A percentile compares a stretch with the other conserved stretches of the same genome.
Conservation (phyloP, 2,888 invertebrate species). For the Parthenolecanium corni region DNA sequence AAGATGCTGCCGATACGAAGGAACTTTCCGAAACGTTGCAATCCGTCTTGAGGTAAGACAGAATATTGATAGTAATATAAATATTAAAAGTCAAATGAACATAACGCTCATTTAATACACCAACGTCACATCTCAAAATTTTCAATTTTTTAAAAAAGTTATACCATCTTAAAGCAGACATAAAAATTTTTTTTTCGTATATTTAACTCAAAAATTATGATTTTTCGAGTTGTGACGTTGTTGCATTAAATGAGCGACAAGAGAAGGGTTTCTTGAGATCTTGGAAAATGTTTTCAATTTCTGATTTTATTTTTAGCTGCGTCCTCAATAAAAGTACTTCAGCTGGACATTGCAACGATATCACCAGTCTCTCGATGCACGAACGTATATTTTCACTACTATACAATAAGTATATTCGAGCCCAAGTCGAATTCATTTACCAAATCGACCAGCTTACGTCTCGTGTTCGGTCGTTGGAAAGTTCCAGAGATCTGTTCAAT, state of each 20-base stretch:
- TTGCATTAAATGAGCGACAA: too few species aligned
- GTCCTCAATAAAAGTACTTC: constrained; percentile 42
- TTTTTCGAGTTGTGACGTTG: too few species aligned
- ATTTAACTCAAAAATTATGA: too few species aligned
- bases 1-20: not conserved
- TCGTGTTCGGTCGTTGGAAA: constrained; percentile 12
- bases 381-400: constrained; percentile 43
- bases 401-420: constrained; percentile 36
- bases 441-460: constrained; percentile 21
- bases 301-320: constrained; percentile 33
- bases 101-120: too few species aligned
- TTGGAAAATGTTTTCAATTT: too few species aligned
- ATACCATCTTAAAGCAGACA: too few species aligned
- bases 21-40: constrained; percentile 13
- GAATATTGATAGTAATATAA: not conserved
- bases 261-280: too few species aligned
- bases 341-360: constrained; percentile 41
- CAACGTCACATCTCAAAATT: too few species aligned
- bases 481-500: not conserved
- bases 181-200: too few species aligned
- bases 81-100: not conserved
- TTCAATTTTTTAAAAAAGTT: too few species aligned
- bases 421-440: constrained; percentile 28
- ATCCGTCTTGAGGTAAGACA: constrained; percentile 10
- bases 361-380: constrained; percentile 42